Conservation (phyloP, 2,888 invertebrate genomes). For the Chymomyza amoena region DNA sequence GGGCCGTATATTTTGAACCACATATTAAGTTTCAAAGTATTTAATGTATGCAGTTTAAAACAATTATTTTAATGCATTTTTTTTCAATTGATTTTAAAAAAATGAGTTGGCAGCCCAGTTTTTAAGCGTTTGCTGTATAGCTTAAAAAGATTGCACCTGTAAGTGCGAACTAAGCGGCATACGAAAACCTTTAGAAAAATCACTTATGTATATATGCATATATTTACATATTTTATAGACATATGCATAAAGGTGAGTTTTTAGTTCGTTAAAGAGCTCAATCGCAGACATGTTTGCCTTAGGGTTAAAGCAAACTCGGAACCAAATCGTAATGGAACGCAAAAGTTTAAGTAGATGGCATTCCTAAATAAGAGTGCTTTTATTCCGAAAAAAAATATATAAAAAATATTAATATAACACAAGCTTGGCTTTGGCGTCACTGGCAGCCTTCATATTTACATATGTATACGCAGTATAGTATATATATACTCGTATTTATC, state of each 20-base stretch:
- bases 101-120: no score
- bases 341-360: background rate
- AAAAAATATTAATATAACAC: background rate
- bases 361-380: background rate
- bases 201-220: background rate
- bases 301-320: background rate
- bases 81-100: no score
- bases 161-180: no score
- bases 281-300: background rate
- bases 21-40: no score
- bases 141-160: no score
- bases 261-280: background rate
- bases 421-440: background rate
- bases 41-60: no score
- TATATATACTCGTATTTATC: background rate
- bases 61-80: no score
- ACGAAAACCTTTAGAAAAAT: background rate
- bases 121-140: no score
- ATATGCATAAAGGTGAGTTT: background rate
- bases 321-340: background rate
- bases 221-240: background rate
- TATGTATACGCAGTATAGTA: background rate
- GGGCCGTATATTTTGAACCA: no score
- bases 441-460: background rate
- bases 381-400: background rate